Evolutionary conservation across 2,888 invertebrate species (phyloP), one percentile per base, ranked within the genome.

Genomic region (Syritta pipiens): DNA sequence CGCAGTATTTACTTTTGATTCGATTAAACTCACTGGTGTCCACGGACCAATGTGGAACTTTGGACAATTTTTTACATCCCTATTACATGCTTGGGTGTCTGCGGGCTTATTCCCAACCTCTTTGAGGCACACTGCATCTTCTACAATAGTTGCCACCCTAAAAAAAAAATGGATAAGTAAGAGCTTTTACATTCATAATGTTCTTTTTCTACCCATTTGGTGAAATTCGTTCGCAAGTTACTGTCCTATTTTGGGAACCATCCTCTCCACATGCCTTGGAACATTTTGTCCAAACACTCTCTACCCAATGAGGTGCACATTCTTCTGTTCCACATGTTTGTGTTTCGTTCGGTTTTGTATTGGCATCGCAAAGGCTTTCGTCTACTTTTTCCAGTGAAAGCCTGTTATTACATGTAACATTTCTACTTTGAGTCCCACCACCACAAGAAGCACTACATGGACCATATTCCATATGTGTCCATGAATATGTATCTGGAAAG

Each of bases 391-490:
- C 92, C 37, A 94, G 90, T 42, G 93, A 93, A 63, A 93, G 91
- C 17, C 94, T 91, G 57, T 94, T 93, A 7, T 94, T 94, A 86
- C 97, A 98, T 17, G 92, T 93, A 0, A 97, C 95, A 82, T 92
- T 91, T 65, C 97, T 91, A 0, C 91, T 91, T 90, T 95, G 95
- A 72, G 84, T 90, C 93, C 98, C 98, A 90, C 96, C 96, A 10
- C 97, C 98, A 86, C 98, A 99, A 5, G 94, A 91, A n/a, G 92
- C 92, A 83, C 93, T 94, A 90, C 98, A 99, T 0, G 92, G 91
- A 0, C 93, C 92, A 88, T 94, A 98, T 49, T 86, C 86, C 24
- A 86, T 86, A 48, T 87, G 92, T 32, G 93, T 91, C 98, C 98
- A 99, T 44, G 93, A 92, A 89, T 97, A 98, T 37, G 92, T 92